Evolutionary conservation across 2,797 vertebrate genomes (phyloP).

Genomic region (Periparus ater): DNA sequence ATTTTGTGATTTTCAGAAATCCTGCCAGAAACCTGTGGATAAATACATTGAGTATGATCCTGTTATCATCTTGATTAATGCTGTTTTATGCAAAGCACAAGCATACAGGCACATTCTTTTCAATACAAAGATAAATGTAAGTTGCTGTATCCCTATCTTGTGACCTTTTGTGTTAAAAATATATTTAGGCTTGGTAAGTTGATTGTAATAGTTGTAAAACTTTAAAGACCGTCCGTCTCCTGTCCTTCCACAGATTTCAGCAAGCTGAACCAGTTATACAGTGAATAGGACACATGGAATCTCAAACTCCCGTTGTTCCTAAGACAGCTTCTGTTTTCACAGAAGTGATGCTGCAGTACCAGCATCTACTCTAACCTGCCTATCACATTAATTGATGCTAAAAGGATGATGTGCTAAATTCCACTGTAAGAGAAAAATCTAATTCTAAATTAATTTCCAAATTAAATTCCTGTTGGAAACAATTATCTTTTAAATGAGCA

Average conservation of each 20-base stretch:
- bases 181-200: background rate
- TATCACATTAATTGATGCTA: background rate
- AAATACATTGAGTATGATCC: conserved; percentile 98
- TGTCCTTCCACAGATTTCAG: background rate
- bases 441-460: background rate
- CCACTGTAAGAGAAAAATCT: background rate
- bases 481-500: background rate
- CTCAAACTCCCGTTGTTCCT: background rate
- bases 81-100: conserved; percentile 93
- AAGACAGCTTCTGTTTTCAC: background rate
- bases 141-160: conserved; percentile 50
- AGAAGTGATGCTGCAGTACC: background rate
- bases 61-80: conserved; percentile 96
- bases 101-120: conserved; percentile 96
- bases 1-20: conserved; percentile 80
- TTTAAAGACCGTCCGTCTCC: background rate
- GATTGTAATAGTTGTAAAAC: background rate
- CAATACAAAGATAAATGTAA: conserved; percentile 93
- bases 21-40: conserved; percentile 95
- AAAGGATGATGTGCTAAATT: background rate
- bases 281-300: background rate
- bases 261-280: background rate
- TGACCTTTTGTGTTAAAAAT: background rate
- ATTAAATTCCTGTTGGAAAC: background rate
- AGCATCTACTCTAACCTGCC: background rate